These are phyloP conservation scores for Nothocercus nigrocapillus DNA, from an alignment of 2,113 vertebrate species.

Conservation along the genomic window DNA sequence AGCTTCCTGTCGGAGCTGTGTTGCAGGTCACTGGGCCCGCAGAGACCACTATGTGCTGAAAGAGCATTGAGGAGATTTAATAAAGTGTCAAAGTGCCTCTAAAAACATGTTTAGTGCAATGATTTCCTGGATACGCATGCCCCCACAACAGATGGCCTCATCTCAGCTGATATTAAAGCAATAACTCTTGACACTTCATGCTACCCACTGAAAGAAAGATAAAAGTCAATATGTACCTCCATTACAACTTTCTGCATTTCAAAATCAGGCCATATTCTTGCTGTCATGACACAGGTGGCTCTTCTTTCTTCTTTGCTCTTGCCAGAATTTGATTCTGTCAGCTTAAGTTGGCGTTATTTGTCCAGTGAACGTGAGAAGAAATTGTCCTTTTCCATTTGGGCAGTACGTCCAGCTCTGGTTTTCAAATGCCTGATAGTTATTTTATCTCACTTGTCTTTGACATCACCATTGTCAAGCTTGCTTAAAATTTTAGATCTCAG, in stretches of 20 bases:
- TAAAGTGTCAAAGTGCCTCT: slow-evolving; percentile 64
- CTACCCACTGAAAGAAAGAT: slow-evolving; percentile 73
- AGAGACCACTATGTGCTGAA: slow-evolving; percentile 44
- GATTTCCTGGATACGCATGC: slow-evolving; percentile 61
- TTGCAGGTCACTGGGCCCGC: slow-evolving; percentile 12
- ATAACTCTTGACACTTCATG: slow-evolving; percentile 79
- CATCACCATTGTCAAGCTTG: neutral
- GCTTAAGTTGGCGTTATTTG: slow-evolving; percentile 49
- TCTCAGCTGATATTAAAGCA: slow-evolving; percentile 80
- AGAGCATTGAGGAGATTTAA: slow-evolving; percentile 65
- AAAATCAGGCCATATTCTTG: slow-evolving; percentile 71
- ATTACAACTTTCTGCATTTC: slow-evolving; percentile 78
- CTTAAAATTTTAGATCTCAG: slow-evolving; percentile 26
- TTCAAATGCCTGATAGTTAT: slow-evolving; percentile 34
- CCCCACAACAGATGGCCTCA: slow-evolving; percentile 63
- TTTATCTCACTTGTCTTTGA: neutral
- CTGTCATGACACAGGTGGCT: slow-evolving; percentile 33
- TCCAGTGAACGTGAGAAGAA: slow-evolving; percentile 47
- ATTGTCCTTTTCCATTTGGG: slow-evolving; percentile 41
- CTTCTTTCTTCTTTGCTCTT: slow-evolving; percentile 62
- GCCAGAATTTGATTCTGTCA: slow-evolving; percentile 70
- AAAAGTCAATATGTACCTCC: slow-evolving; percentile 79
- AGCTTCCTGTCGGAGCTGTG: neutral
- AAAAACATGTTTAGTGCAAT: slow-evolving; percentile 57
- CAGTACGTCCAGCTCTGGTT: neutral